Base-by-base conservation (phyloP, 2,113 vertebrate species). In the Balaeniceps rex region DNA sequence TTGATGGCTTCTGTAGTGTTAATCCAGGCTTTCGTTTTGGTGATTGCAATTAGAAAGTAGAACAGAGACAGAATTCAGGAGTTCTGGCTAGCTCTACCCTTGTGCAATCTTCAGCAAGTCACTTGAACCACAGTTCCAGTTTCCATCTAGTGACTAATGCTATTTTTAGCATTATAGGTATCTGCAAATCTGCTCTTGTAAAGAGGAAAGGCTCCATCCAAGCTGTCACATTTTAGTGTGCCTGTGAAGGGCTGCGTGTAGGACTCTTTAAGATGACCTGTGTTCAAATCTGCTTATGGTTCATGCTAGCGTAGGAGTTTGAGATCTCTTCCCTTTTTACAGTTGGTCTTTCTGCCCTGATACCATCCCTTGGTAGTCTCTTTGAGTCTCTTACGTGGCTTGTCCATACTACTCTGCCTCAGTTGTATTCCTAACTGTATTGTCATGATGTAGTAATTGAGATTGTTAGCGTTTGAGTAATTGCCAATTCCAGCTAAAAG, bases 401-500 rank as follows among this genome's bases (percentile, higher is more conserved):
- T 72, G 28, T 31, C 57, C 4, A 0, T 24, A 7, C 42, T 54
- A 0, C 42, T 66, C 34, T 91, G 55, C n/a, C 64, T 83, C 75
- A 42, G 49, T 76, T 70, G 22, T 83, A 5, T 77, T 87, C 36
- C 46, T 12, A 34, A 34, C 34, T 36, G 54, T 51, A 54, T 38
- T 83, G 64, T 87, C 46, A 33, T 33, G 47, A 54, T 60, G 55
- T 29, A 31, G 25, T 66, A 64, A 87, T 49, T 61, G 86, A 92
- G 57, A 77, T 24, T 80, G 33, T 57, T 85, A 63, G 71, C 57
- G 33, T 93, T 70, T 80, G 84, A 94, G 22, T 64, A 75, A 85
- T 84, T 93, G 82, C 82, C 93, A 88, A 34, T 70, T 94, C 57
- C 51, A 85, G 51, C 72, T 94, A 25, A 84, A 95, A 92, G 69